Evolutionary conservation across 2,113 vertebrate species (phyloP), one percentile per base, ranked within the genome.

Genomic region (Spilogale gracilis): DNA sequence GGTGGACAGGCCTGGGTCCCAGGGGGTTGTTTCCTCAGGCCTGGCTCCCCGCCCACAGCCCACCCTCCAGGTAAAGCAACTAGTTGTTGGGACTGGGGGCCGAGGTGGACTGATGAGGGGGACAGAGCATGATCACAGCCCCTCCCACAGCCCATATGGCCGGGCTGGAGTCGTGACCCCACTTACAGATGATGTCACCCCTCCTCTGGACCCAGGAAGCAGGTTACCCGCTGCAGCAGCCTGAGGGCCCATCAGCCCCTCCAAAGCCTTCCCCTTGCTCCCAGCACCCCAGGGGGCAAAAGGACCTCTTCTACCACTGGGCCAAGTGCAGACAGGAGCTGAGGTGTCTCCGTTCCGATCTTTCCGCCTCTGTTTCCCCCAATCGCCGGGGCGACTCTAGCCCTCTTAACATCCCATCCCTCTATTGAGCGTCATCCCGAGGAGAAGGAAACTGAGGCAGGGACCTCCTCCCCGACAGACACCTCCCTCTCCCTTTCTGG

Each of bases 371-470:
- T n/a, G 45, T 85, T 58, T 81, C 45, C 38, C 25, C 52, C n/a
- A 16, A 3, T 6, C 38, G 3, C 32, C 21, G 38, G 17, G 54
- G 32, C 10, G 2, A 73, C n/a, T 79, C 61, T 27, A 78, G 61
- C 38, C n/a, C 27, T 69, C 48, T 73, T 27, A 78, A 79, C 54
- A 13, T 30, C 65, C 45, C 67, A 17, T 32, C 65, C n/a, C 73
- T 80, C 71, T 16, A 4, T 56, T 38, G 43, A 63, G 69, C 13
- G 16, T 38, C 30, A 10, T 54, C 58, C 17, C n/a, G 43, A 80
- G 76, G 32, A n/a, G 9, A 61, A 58, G 87, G 87, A 95, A 96
- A 95, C 89, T 73, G 89, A 97, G 94, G 92, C 79, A 69, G 74
- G 16, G 50, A 8, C 23, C 8, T 45, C 38, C 48, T 83, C 80